Conservation (phyloP, 2,797 vertebrate species). For the Tapera naevia region DNA sequence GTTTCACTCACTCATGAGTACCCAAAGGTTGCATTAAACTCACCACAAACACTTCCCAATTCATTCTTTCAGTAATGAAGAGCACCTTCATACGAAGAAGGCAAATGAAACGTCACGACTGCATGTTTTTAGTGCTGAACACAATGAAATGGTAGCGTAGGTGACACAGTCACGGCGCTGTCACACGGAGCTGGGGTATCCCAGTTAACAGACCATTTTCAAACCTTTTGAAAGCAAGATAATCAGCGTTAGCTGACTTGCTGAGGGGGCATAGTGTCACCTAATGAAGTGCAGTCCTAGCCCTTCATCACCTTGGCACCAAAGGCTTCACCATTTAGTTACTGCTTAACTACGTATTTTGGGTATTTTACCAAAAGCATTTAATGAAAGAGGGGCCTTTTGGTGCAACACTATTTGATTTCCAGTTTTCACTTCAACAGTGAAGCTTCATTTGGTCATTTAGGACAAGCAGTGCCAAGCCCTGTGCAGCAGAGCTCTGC, state of each 20-base stretch:
- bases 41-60: constrained; percentile 5
- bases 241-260: neutral
- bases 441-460: neutral
- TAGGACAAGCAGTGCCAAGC: neutral
- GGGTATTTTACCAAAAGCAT: neutral
- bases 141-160: neutral
- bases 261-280: neutral
- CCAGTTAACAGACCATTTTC: neutral
- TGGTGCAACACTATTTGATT: neutral
- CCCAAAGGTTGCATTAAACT: neutral
- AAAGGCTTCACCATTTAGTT: neutral
- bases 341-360: neutral
- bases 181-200: neutral
- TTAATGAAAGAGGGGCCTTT: neutral
- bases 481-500: neutral
- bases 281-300: neutral
- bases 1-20: neutral
- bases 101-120: neutral
- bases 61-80: neutral
- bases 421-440: neutral
- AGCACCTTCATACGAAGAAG: neutral
- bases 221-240: neutral
- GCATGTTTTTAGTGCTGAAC: neutral
- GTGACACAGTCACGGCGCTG: neutral
- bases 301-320: neutral